Evolutionary conservation across 2,113 vertebrate species (phyloP), one percentile per base, ranked within the genome.

Genomic region (Sinocyclocheilus anshuiensis): DNA sequence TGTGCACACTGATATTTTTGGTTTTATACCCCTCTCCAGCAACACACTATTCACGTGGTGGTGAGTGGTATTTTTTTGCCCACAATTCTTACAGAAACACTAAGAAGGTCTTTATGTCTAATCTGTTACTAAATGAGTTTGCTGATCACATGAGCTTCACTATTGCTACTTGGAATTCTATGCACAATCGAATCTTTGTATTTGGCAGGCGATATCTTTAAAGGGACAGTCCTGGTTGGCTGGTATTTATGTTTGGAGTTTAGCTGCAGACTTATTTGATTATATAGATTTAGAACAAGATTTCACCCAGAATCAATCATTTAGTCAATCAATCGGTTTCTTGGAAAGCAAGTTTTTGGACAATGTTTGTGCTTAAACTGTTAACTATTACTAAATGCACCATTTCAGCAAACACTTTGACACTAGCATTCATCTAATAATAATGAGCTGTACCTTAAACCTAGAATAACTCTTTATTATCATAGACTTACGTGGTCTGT

Each of bases 31-130:
- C 89, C 94, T 42, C 81, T 93, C 91, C 96, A 99, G 98, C 98
- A 99, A 98, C 98, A 99, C 93, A 99, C 98, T 95, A 99, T 99
- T 96, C 98, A 99, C 93, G 98, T 99, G 96, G 98, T 98, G 98
- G 98, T 99, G 98, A 99, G 98, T 99, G 94, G 83, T 90, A 90
- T 91, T 89, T 94, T 92, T 93, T 92, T 24, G 33, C 67, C 67
- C 90, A 89, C 91, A 93, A 89, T 88, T 92, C 91, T 86, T 83
- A 84, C 92, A 87, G 85, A 80, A 89, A 86, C 71, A 63, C 86
- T 90, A 71, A 84, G 82, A 84, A 67, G 50, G 1, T 87, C 86
- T 36, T n/a, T 80, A 55, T 83, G 82, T 89, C 69, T 84, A 57
- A 65, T 89, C 63, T 90, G 77, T 86, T 76, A 71, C 79, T 26